Base-by-base conservation (phyloP, 2,888 invertebrate species). In the Tanytarsus gracilentus region DNA sequence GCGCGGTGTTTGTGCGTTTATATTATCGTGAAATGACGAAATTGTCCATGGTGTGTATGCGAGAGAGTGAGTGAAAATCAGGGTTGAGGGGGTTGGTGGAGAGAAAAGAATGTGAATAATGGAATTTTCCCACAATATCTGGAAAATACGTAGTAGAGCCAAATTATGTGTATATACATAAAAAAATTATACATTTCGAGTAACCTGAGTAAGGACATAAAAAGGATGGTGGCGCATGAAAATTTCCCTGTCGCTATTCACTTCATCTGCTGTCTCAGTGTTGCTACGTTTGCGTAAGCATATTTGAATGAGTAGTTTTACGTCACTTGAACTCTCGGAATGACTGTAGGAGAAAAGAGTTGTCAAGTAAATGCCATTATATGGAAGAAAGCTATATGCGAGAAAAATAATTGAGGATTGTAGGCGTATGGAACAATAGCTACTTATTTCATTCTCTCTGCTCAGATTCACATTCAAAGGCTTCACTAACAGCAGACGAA, bases 371-470 rank as follows among this genome's bases (percentile, higher is more conserved):
- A 33, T 33, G 33, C 33, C 9, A 33, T n/a, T n/a, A n/a, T n/a
- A n/a, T n/a, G n/a, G 33, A 33, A 33, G 33, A 33, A 33, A n/a
- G n/a, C 36, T 36, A 14, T 36, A 36, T 36, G 36, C n/a, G 18
- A 44, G 23, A 23, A 44, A 9, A 14, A 33, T 4, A 30, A 14
- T 14, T 36, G 36, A 6, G 16, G n/a, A 16, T 44, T 44, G 44
- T 44, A 44, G 44, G 44, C 44, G 44, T 44, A 44, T 18, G 23
- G 44, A 44, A 44, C 44, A 44, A 44, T 44, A 44, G 44, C 44
- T 44, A 44, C 21, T 44, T 44, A 18, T 11, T n/a, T n/a, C n/a
- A n/a, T n/a, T n/a, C n/a, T n/a, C n/a, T n/a, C n/a, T n/a, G n/a
- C n/a, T n/a, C n/a, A n/a, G n/a, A n/a, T n/a, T n/a, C n/a, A n/a